Evolutionary conservation across 2,888 invertebrate genomes (phyloP).

Genomic region (Eledona agricola): DNA sequence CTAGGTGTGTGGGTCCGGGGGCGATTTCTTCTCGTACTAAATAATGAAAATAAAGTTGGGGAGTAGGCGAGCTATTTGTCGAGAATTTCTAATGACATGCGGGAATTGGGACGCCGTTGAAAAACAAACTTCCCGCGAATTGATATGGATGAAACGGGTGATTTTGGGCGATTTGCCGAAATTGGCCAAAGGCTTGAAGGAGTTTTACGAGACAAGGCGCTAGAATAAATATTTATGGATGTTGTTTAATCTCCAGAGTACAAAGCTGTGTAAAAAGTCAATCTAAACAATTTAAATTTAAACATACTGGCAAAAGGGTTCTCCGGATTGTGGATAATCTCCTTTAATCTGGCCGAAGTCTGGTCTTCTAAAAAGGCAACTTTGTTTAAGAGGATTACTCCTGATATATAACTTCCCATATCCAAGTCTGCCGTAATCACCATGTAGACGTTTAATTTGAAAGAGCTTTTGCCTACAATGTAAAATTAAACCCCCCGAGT

Average conservation of each 20-base stretch:
- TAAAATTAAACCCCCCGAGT: slow-evolving; percentile 41
- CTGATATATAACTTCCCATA: slow-evolving; percentile 59
- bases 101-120: slow-evolving; percentile 34
- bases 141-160: slow-evolving; percentile 16
- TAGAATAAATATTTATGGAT: slow-evolving; percentile 32
- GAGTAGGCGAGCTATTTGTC: slow-evolving; percentile 51
- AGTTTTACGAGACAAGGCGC: slow-evolving; percentile 4
- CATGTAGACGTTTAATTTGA: slow-evolving; percentile 56
- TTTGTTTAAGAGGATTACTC: slow-evolving; percentile 59
- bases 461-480: slow-evolving; percentile 47
- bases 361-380: slow-evolving; percentile 58
- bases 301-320: slow-evolving; percentile 50
- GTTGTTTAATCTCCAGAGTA: slow-evolving; percentile 30
- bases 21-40: slow-evolving; percentile 49
- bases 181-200: slow-evolving; percentile 4
- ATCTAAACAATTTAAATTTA: slow-evolving; percentile 51
- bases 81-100: slow-evolving; percentile 50
- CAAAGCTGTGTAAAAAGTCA: slow-evolving; percentile 36
- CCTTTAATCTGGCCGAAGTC: slow-evolving; percentile 56
- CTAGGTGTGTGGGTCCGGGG: slow-evolving; percentile 42
- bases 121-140: slow-evolving; percentile 30
- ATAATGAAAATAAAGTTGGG: slow-evolving; percentile 54
- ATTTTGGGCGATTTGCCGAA: slow-evolving; percentile 6
- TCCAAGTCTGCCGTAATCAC: slow-evolving; percentile 52
- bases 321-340: slow-evolving; percentile 53